phyloP scores from a whole-genome alignment of 1,140 invertebrate genomes.

The Plutomurus gul region DNA sequence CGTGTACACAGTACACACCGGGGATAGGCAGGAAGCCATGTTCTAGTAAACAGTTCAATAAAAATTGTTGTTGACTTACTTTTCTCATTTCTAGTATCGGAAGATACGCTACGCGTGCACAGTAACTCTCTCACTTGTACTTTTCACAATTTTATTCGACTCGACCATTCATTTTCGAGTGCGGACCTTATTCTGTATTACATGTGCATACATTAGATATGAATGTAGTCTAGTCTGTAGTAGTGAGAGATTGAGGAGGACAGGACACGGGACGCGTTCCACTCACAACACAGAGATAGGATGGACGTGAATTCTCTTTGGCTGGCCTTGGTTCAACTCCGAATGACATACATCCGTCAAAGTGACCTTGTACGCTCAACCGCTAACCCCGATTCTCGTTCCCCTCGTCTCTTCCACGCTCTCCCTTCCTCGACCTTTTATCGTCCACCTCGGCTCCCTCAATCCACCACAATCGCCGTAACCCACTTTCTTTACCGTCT shows the following conservation, averaged over 20 bases:
- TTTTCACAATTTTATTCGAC: too few species aligned
- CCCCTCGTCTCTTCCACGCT: constrained; percentile 7
- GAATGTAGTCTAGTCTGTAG: too few species aligned
- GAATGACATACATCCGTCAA: constrained; percentile 21
- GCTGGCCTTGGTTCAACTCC: constrained; percentile 6
- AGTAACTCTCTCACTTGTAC: too few species aligned
- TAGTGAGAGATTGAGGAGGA: neutral
- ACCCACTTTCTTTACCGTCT: neutral
- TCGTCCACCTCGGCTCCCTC: neutral
- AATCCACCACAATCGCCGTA: neutral
- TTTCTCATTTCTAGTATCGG: too few species aligned
- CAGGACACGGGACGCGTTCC: neutral
- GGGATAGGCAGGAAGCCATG: too few species aligned
- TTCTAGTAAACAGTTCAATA: too few species aligned
- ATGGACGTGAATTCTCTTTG: neutral
- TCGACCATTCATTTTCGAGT: too few species aligned
- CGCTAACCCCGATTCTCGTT: constrained; percentile 22
- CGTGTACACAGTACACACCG: too few species aligned
- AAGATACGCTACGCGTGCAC: too few species aligned
- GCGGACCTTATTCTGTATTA: too few species aligned
- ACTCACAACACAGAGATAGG: neutral
- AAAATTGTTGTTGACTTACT: too few species aligned
- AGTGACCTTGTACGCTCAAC: constrained; percentile 6
- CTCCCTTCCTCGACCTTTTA: constrained; percentile 15
- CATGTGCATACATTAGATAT: too few species aligned